These are phyloP conservation scores for Rhamphomyia laevipes DNA, from an alignment of 2,888 invertebrate species.

Conservation along the genomic window DNA sequence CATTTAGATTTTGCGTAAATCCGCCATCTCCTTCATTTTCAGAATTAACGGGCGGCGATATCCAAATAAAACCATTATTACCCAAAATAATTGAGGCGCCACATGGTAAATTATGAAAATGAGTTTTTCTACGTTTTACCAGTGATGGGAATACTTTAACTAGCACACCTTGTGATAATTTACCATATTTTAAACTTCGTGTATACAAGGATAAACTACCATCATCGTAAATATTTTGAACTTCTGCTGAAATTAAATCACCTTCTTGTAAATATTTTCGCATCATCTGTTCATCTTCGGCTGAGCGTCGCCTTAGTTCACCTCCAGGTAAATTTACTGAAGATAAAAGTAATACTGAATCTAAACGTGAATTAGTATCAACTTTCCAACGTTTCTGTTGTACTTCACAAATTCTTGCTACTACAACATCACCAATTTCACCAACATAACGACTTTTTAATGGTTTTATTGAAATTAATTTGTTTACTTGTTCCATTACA, in stretches of 20 bases:
- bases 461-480: slow-evolving; percentile 82
- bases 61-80: slow-evolving; percentile 95
- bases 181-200: slow-evolving; percentile 93
- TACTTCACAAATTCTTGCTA: slow-evolving; percentile 88
- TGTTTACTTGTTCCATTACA: slow-evolving; percentile 86
- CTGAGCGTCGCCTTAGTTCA: slow-evolving; percentile 82
- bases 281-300: slow-evolving; percentile 98
- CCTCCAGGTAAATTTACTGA: slow-evolving; percentile 97
- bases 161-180: slow-evolving; percentile 79
- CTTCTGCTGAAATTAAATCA: slow-evolving; percentile 95
- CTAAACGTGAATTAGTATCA: slow-evolving; percentile 81
- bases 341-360: slow-evolving; percentile 76
- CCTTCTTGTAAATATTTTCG: slow-evolving; percentile 86
- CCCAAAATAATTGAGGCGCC: slow-evolving; percentile 90
- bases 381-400: slow-evolving; percentile 93
- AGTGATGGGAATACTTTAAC: slow-evolving; percentile 85
- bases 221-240: slow-evolving; percentile 84
- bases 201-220: slow-evolving; percentile 90
- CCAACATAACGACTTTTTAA: slow-evolving; percentile 83
- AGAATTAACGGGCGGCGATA: slow-evolving; percentile 56
- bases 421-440: slow-evolving; percentile 94
- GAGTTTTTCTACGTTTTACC: slow-evolving; percentile 85
- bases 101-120: slow-evolving; percentile 86
- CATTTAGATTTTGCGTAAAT: slow-evolving; percentile 63
- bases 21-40: slow-evolving; percentile 55